Percentiles rank a stretch among this genome's conserved stretches.
phyloP scores from a whole-genome alignment of 2,888 invertebrate species.

The Lydus trimaculatus region DNA sequence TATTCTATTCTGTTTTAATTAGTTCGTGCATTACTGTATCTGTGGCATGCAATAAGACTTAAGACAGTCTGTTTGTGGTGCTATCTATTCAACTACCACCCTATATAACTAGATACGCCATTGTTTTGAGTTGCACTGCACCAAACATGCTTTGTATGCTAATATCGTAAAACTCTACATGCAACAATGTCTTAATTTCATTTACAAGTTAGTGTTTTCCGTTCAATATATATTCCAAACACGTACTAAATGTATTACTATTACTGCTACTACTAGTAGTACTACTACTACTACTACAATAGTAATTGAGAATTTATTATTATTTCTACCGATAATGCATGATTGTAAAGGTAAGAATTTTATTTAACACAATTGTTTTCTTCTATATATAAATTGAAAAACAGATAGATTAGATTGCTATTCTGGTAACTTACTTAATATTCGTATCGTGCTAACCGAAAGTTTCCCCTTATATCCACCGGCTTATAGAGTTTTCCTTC shows the following conservation, averaged over 20 bases:
- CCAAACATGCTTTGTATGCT: conserved; percentile 30
- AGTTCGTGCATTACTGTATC: not conserved
- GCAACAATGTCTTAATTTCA: conserved; percentile 31
- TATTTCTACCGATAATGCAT: no score
- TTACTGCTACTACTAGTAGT: no score
- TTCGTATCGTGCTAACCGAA: not conserved
- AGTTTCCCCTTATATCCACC: not conserved
- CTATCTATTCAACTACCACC: conserved; percentile 22
- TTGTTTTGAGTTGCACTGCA: conserved; percentile 26
- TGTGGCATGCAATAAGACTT: not conserved
- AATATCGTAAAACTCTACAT: conserved; percentile 23
- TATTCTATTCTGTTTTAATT: conserved; percentile 21
- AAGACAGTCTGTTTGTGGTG: conserved; percentile 21
- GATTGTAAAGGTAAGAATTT: no score
- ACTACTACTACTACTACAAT: no score
- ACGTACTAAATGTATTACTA: not conserved
- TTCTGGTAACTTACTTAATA: not conserved
- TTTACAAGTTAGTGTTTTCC: conserved; percentile 13
- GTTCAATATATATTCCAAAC: not conserved
- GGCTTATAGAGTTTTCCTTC: not conserved
- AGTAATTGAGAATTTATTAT: not conserved
- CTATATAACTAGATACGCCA: conserved; percentile 30
- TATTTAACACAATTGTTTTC: not conserved
- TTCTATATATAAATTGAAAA: not conserved
- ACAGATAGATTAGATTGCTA: not conserved